Percentiles rank a stretch among this genome's conserved stretches.
These are phyloP conservation scores for Hyalella azteca DNA, from an alignment of 2,888 invertebrate genomes.

Conservation along the genomic window DNA sequence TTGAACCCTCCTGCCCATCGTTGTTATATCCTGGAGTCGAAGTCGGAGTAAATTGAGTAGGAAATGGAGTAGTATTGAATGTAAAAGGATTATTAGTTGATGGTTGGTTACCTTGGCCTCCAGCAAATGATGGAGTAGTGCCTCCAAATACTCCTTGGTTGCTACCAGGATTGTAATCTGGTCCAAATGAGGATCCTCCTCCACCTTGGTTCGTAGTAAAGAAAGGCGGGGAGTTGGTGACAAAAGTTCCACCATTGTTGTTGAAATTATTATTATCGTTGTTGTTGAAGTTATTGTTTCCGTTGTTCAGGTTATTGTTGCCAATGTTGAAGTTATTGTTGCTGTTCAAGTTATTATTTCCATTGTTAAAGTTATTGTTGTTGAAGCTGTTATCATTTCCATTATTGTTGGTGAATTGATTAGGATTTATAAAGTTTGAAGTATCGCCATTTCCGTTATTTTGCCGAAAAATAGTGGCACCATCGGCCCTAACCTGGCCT, in stretches of 20 bases:
- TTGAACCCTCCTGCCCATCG: not conserved
- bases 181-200: not conserved
- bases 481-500: conserved; percentile 1
- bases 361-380: conserved; percentile 17
- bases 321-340: not conserved
- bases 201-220: not conserved
- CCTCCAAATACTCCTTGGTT: not conserved
- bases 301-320: not conserved
- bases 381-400: not conserved
- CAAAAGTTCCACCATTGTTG: conserved; percentile 12
- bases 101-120: not conserved
- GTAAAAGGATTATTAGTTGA: not conserved
- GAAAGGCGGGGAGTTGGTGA: not conserved
- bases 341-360: not conserved
- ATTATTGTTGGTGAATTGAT: not conserved
- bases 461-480: not conserved
- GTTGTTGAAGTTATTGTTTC: not conserved
- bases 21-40: not conserved
- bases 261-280: not conserved
- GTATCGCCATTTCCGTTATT: not conserved
- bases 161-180: not conserved
- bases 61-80: not conserved
- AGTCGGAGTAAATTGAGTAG: not conserved
- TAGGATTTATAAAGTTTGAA: not conserved
- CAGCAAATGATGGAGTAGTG: not conserved